Evolutionary conservation across 2,888 invertebrate species (phyloP), one percentile per base, ranked within the genome.

Genomic region (Pseudolycoriella hygida): DNA sequence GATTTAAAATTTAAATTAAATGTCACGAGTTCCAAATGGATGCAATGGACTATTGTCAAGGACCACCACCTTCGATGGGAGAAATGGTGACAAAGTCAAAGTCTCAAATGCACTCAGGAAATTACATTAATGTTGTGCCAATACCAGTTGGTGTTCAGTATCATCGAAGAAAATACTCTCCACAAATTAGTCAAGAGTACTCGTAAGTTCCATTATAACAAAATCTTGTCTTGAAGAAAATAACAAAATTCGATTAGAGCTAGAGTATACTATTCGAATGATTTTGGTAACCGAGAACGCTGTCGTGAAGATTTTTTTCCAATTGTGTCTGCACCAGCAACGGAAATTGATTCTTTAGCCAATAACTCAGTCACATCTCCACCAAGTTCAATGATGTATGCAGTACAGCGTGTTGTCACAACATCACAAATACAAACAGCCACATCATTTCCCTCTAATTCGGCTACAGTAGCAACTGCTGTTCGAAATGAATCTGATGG

Each of bases 361-460:
- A 41, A 12, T 4, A 19, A 19, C 10, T 4, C n/a, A 6, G 25
- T 41, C 8, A 11, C 19, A 41, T 20, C 19, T 5, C 51, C 56
- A 17, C 46, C 54, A 50, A 46, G 40, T 43, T 62, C 64, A 15
- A 54, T 64, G 46, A 53, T 65, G 54, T 65, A 65, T 49, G 64
- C 64, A 17, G 64, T 65, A 44, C 65, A 65, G 53, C 59, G 65
- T 20, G 64, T 65, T 48, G 64, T 65, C 44, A 62, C 65, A 44
- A 65, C 65, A 40, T 60, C 64, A 43, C 64, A 65, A 53, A 61
- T 65, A 46, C 64, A 64, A 52, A 62, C 63, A 39, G 59, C 61
- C 25, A 56, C n/a, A 19, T n/a, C 41, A 12, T 20, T 20, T 41
- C 19, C 20, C 3, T 4, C 19, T 6, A 41, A 14, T 19, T 18